Conservation (phyloP, 92 coral and sea anemone species). For the Actinernus sp. region DNA sequence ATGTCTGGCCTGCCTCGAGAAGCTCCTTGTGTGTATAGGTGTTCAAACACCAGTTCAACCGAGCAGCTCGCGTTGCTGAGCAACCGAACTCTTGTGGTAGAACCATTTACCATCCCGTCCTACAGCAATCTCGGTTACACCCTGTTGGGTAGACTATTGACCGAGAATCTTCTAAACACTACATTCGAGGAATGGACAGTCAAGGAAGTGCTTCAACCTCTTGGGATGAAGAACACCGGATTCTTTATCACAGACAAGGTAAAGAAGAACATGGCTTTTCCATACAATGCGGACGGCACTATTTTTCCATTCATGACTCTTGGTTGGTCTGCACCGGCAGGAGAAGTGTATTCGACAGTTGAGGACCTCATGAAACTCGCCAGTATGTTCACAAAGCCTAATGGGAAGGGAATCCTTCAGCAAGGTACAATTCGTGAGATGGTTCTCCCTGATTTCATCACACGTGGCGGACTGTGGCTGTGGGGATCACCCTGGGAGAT, state of each 20-base stretch:
- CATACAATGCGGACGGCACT: constrained; percentile 39
- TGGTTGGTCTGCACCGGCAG: constrained; percentile 79
- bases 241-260: constrained; percentile 27
- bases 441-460: constrained; percentile 48
- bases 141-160: constrained; percentile 70
- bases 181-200: constrained; percentile 67
- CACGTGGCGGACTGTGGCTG: constrained; percentile 54
- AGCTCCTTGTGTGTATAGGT: constrained; percentile 58
- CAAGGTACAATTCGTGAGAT: constrained; percentile 43
- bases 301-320: constrained; percentile 37
- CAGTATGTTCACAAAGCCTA: constrained; percentile 44
- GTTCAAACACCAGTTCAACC: constrained; percentile 31
- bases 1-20: constrained; percentile 73
- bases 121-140: constrained; percentile 82
- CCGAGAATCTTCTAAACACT: constrained; percentile 57
- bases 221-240: constrained; percentile 66
- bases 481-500: constrained; percentile 87
- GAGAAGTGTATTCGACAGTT: constrained; percentile 72
- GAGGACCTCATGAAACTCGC: constrained; percentile 65
- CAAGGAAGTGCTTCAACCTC: constrained; percentile 48
- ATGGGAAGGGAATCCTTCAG: constrained; percentile 44
- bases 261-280: constrained; percentile 38
- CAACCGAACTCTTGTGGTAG: constrained; percentile 36
- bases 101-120: constrained; percentile 67
- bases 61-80: constrained; percentile 51